Conservation (phyloP, 92 coral and sea anemone species). For the Bergia puertoricense region DNA sequence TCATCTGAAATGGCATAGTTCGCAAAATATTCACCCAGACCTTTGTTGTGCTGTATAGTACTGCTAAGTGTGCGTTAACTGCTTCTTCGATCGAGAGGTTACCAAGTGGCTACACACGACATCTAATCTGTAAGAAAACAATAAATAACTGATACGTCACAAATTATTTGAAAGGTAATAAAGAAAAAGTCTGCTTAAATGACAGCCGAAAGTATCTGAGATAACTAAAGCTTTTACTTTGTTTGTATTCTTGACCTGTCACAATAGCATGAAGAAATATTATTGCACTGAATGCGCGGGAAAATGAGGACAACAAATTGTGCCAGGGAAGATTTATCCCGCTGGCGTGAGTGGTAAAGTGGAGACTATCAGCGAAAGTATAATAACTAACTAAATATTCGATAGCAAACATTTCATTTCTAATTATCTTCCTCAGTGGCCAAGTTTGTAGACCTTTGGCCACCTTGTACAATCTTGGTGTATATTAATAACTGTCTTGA, state of each 20-base stretch:
- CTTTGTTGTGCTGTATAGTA: not conserved
- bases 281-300: not conserved
- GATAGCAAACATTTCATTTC: slow-evolving; percentile 16
- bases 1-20: slow-evolving; percentile 45
- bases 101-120: slow-evolving; percentile 20
- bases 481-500: not conserved
- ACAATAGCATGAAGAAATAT: not conserved
- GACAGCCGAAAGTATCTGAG: slow-evolving; percentile 32
- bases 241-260: slow-evolving; percentile 11
- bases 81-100: slow-evolving; percentile 18
- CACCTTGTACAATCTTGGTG: not conserved
- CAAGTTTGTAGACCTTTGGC: not conserved
- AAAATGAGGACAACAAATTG: not conserved
- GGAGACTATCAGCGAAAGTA: not conserved
- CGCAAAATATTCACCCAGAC: not conserved
- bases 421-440: not conserved
- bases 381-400: not conserved
- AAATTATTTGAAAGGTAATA: slow-evolving; percentile 19
- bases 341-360: not conserved
- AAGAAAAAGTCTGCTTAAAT: not conserved
- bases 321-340: not conserved
- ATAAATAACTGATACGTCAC: slow-evolving; percentile 24
- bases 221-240: not conserved
- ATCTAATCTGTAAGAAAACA: slow-evolving; percentile 39
- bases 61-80: not conserved